phyloP scores from a whole-genome alignment of 2,888 invertebrate genomes.

The Cephalotes varians region DNA sequence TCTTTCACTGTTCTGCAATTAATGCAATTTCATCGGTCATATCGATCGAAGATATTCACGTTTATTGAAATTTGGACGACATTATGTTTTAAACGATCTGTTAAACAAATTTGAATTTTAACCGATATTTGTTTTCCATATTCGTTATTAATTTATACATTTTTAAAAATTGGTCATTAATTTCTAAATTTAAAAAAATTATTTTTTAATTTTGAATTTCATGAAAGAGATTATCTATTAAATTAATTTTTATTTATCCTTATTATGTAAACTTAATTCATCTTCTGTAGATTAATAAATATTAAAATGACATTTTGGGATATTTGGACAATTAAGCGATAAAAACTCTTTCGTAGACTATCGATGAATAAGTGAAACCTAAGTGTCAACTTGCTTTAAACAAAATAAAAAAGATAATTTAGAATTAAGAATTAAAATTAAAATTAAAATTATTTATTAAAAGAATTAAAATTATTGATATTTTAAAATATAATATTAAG shows the following conservation, averaged over 20 bases:
- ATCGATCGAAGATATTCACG: background rate
- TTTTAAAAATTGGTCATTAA: background rate
- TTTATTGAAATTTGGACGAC: slow-evolving; percentile 10
- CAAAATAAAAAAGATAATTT: background rate
- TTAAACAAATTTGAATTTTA: background rate
- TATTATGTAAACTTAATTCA: background rate
- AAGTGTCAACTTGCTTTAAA: background rate
- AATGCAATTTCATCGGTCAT: slow-evolving; percentile 44
- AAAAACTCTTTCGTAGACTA: background rate
- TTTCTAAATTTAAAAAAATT: background rate
- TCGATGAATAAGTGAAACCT: background rate
- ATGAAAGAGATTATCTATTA: background rate
- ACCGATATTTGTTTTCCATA: background rate
- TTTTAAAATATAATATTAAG: background rate
- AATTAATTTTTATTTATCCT: slow-evolving; percentile 3
- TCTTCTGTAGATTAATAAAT: background rate
- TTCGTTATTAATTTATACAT: background rate
- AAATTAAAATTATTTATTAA: too few species aligned
- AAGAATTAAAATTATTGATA: too few species aligned
- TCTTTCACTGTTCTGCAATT: slow-evolving; percentile 70
- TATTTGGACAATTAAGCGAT: background rate
- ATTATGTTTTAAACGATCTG: background rate
- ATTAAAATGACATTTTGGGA: background rate
- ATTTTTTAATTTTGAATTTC: background rate
- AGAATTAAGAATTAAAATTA: background rate